These are phyloP conservation scores for Calameuta filiformis DNA, from an alignment of 2,888 invertebrate genomes.

Conservation along the genomic window DNA sequence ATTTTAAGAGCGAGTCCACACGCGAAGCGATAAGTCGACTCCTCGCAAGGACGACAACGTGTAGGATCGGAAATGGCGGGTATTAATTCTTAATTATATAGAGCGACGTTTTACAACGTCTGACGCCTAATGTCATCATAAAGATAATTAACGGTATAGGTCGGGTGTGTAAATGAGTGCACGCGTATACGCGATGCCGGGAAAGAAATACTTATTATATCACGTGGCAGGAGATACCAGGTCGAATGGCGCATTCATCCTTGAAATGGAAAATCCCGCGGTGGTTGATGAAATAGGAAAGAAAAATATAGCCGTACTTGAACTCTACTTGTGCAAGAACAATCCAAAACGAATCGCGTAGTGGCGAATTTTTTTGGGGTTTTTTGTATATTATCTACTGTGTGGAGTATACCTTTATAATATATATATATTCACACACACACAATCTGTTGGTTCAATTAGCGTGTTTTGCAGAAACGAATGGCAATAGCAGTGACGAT, in stretches of 20 bases:
- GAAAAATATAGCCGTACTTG: background rate
- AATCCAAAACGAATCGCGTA: background rate
- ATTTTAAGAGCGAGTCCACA: background rate
- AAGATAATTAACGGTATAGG: background rate
- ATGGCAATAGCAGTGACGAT: background rate
- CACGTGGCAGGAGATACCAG: background rate
- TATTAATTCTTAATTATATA: background rate
- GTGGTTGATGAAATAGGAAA: background rate
- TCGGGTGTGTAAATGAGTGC: background rate
- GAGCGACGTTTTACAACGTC: background rate
- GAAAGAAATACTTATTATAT: background rate
- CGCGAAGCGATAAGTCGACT: background rate
- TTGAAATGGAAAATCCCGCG: background rate
- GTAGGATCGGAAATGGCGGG: background rate
- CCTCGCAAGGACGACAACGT: background rate
- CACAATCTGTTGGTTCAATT: background rate
- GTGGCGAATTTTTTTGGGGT: background rate
- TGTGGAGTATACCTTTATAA: background rate
- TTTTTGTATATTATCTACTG: background rate
- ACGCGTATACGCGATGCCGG: background rate
- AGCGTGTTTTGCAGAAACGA: background rate
- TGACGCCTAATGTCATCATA: background rate
- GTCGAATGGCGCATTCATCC: background rate
- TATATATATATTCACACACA: background rate
- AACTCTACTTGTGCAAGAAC: background rate